Evolutionary conservation across 2,888 invertebrate species (phyloP), one percentile per base, ranked within the genome.

Genomic region (Busseola fusca): DNA sequence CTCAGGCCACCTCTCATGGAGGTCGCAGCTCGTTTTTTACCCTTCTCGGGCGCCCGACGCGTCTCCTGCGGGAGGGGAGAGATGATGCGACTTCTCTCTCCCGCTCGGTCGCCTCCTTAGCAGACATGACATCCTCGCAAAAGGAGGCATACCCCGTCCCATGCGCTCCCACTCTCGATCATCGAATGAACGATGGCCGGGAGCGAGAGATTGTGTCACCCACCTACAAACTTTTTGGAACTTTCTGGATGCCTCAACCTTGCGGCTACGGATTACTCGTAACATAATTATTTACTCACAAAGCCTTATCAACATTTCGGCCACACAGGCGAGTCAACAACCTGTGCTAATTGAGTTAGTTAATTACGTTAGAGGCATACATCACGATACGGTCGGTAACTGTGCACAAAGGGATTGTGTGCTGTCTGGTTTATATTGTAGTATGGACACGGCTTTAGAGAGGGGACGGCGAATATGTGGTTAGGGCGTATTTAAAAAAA

Each of bases 381-480:
- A 70, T 40, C 74, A 81, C 83, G 78, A 64, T 76, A 87, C 88
- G 88, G 83, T 84, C 50, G 63, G 62, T 84, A 72, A 57, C 30
- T 68, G 25, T 76, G 63, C 62, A 88, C 88, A 88, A 88, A 86
- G 56, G 63, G 76, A 80, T 73, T 83, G 83, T 82, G 62, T 58
- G 54, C 27, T 75, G 80, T 75, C 79, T 80, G 76, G 78, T 76
- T 74, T 64, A 64, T 60, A 71, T 74, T 78, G 68, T 77, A 48
- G 56, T 72, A 63, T 68, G 64, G 34, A 45, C 42, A 48, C 45
- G 65, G 62, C 45, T 63, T 76, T 80, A 65, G 66, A 75, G 34
- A 16, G 54, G 48, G 16, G 14, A 14, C 16, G 25, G 21, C 21
- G n/a, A 34, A 2, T 67, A n/a, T 52, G 42, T 50, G 30, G 25